Percentiles rank a stretch among this genome's conserved stretches.
Evolutionary conservation across 2,113 vertebrate species (phyloP).

Genomic region (Alouatta palliata): DNA sequence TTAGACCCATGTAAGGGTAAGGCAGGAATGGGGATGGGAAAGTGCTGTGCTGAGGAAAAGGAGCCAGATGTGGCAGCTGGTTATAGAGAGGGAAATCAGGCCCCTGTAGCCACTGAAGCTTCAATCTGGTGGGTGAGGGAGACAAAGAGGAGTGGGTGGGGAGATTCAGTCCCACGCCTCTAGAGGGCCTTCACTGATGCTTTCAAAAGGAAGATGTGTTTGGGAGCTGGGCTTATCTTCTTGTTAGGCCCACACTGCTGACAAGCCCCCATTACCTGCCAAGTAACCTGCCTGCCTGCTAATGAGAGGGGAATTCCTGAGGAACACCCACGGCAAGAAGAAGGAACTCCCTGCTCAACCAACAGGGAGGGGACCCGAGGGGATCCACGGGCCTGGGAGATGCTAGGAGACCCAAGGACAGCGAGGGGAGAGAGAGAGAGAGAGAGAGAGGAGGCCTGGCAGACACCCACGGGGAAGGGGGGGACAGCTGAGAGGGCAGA

Average conservation of each 20-base stretch:
- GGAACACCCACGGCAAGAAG: constrained; percentile 57
- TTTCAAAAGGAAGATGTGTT: constrained; percentile 34
- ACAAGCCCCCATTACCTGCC: constrained; percentile 49
- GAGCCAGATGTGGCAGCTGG: background rate
- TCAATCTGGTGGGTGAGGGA: constrained; percentile 37
- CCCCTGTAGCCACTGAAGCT: background rate
- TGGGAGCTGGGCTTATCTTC: constrained; percentile 46
- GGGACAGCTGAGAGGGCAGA: constrained; percentile 69
- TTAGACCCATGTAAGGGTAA: background rate
- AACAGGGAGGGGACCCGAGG: background rate
- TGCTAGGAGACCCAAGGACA: constrained; percentile 53
- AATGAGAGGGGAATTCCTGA: constrained; percentile 69
- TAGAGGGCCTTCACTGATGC: constrained; percentile 67
- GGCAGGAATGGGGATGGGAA: background rate
- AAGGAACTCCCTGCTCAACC: constrained; percentile 54
- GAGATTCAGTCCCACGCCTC: constrained; percentile 70
- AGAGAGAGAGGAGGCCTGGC: background rate
- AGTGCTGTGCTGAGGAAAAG: constrained; percentile 10
- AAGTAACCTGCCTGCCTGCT: constrained; percentile 44
- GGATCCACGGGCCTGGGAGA: background rate
- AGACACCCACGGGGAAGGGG: background rate
- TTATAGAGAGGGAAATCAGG: background rate
- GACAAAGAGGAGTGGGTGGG: constrained; percentile 66
- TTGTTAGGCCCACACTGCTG: constrained; percentile 15
- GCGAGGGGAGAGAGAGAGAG: constrained; percentile 39